Evolutionary conservation across 2,113 vertebrate genomes (phyloP).

Genomic region (Saimiri boliviensis): DNA sequence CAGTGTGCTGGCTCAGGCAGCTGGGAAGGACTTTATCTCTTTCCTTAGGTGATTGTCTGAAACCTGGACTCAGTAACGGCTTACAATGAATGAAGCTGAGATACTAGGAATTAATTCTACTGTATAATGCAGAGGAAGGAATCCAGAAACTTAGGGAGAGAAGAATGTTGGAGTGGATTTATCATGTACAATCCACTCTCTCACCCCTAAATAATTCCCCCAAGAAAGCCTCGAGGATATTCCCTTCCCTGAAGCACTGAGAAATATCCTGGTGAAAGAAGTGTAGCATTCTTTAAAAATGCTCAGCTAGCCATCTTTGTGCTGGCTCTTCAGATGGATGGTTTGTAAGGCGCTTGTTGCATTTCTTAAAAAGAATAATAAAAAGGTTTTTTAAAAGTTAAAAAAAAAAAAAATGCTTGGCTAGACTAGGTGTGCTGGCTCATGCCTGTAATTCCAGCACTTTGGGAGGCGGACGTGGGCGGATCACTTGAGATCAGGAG

Average conservation of each 20-base stretch:
- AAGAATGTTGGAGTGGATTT: not conserved
- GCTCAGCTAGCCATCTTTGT: no score
- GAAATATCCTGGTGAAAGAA: not conserved
- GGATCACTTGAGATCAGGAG: no score
- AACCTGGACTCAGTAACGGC: not conserved
- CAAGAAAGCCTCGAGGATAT: not conserved
- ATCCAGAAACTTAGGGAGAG: conserved; percentile 15
- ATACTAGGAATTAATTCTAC: not conserved
- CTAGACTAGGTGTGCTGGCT: no score
- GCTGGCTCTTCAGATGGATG: no score
- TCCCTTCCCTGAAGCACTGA: not conserved
- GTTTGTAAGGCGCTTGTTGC: no score
- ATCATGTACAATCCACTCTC: not conserved
- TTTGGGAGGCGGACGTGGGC: no score
- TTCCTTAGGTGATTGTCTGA: not conserved
- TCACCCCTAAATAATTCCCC: not conserved
- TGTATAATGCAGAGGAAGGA: not conserved
- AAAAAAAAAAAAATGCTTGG: no score
- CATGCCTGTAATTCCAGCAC: no score
- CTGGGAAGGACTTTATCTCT: not conserved
- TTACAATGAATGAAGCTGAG: not conserved
- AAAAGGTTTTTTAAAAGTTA: no score
- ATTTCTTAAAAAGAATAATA: no score
- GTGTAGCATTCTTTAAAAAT: not conserved
- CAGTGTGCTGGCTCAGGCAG: not conserved